Percentiles rank a stretch among this genome's conserved stretches.
Evolutionary conservation across 2,113 vertebrate species (phyloP).

Genomic region (Heloderma charlesbogerti): DNA sequence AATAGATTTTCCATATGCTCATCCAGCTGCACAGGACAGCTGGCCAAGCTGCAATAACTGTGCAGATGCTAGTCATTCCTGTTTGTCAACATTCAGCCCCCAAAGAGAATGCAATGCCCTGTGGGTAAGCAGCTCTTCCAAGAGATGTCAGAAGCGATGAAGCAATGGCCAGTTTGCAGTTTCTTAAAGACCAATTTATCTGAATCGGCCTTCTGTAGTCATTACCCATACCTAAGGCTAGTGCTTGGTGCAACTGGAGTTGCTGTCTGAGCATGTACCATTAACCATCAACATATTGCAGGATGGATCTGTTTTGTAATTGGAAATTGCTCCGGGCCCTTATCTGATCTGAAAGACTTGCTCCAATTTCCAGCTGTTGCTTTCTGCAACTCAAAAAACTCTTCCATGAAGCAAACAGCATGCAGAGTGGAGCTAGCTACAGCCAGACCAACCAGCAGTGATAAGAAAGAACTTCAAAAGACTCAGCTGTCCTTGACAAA

Average conservation of each 20-base stretch:
- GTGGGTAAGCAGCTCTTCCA: slow-evolving; percentile 6
- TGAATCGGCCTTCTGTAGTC: slow-evolving; percentile 1
- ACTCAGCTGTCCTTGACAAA: not conserved
- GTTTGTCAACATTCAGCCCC: slow-evolving; percentile 5
- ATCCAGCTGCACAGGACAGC: slow-evolving; percentile 64
- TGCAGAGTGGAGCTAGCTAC: slow-evolving; percentile 3
- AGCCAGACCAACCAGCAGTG: not conserved
- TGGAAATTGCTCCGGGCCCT: not conserved
- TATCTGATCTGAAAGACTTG: slow-evolving; percentile 1
- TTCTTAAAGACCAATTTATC: slow-evolving; percentile 13
- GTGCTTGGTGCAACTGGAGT: not conserved
- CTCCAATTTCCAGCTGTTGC: not conserved
- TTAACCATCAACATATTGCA: not conserved
- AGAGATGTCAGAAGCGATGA: not conserved
- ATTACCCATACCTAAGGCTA: slow-evolving; percentile 9
- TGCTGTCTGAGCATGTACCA: accelerated
- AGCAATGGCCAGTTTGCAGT: slow-evolving; percentile 17
- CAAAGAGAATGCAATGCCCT: not conserved
- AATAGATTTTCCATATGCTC: slow-evolving; percentile 47
- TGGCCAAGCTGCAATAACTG: slow-evolving; percentile 37
- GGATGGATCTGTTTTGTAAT: not conserved
- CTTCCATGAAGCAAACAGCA: not conserved
- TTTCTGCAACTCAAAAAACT: not conserved
- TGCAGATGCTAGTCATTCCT: slow-evolving; percentile 23
- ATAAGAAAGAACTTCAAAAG: not conserved